Evolutionary conservation across 2,888 invertebrate species (phyloP).

Genomic region (Agrenia bidenticulata): DNA sequence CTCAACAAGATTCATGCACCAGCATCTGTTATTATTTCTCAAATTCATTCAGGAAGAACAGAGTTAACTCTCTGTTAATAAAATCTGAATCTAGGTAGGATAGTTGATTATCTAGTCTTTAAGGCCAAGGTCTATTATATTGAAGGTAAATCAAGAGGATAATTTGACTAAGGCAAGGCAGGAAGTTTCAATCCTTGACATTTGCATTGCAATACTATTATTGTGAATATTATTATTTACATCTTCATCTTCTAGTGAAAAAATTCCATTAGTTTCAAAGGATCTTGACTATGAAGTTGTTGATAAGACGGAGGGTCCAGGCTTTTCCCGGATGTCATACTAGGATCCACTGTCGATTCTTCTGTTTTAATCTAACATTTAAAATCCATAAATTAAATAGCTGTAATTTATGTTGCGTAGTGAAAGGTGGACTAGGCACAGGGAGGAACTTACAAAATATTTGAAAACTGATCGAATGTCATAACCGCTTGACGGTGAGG

Average conservation of each 20-base stretch:
- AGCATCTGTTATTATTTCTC: no score
- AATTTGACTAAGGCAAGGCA: background rate
- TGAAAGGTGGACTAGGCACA: no score
- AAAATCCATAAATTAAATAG: conserved; percentile 17
- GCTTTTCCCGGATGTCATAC: conserved; percentile 16
- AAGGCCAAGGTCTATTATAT: no score
- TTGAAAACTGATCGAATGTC: conserved; percentile 44
- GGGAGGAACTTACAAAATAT: conserved; percentile 48
- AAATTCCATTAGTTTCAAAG: conserved; percentile 23
- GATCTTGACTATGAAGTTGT: conserved; percentile 30
- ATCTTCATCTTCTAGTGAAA: conserved; percentile 23
- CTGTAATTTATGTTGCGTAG: no score
- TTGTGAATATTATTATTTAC: no score
- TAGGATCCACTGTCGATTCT: conserved; percentile 4
- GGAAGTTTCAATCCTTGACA: no score
- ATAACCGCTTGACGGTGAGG: conserved; percentile 29
- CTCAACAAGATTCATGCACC: no score
- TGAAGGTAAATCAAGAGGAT: background rate
- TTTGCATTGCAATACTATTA: no score
- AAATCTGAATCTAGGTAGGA: no score
- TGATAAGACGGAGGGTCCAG: conserved; percentile 20
- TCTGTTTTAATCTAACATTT: conserved; percentile 30
- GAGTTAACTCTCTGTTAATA: no score
- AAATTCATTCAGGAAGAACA: no score
- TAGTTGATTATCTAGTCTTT: no score